Evolutionary conservation across 2,888 invertebrate genomes (phyloP), one percentile per base, ranked within the genome.

Genomic region (Aphodius granarius): DNA sequence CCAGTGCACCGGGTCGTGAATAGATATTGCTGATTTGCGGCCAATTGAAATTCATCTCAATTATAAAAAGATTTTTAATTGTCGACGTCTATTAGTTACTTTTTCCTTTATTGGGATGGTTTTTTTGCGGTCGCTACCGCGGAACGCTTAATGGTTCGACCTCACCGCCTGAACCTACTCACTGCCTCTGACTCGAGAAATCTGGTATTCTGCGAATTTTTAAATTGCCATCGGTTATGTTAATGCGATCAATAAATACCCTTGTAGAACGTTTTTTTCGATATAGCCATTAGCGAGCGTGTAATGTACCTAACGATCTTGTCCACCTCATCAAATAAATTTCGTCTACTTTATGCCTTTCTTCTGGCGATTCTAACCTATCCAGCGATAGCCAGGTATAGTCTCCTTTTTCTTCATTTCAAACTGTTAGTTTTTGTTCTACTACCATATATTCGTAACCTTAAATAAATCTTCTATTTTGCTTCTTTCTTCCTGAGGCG

Each of bases 61-160:
- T 86, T 86, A 86, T 84, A 85, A 85, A 85, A 86, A 85, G 84
- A 86, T 85, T 86, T 86, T 86, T 86, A 86, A 86, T 86, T 86
- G 86, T 84, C 82, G 82, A 77, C 75, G 81, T 83, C 84, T 85
- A 84, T 84, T 83, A 82, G 81, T 80, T 73, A 72, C 78, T 78
- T 78, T 80, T 79, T 78, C 76, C 76, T 43, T 77, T 71, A 65
- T 63, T 63, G 71, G 19, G 23, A 74, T 71, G 71, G 21, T 43
- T 43, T 43, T 43, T 43, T 43, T 43, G 6, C 43, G 43, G 43
- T 43, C 13, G 43, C 43, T 43, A 43, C 43, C 43, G 43, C 43
- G 43, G 43, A 43, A 43, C 43, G 43, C 43, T 43, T 43, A 43
- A 43, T 43, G 43, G 43, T 9, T 13, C 43, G 43, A 43, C 43